Conservation (phyloP, 2,797 vertebrate species). For the Lindbergichthys nudifrons region DNA sequence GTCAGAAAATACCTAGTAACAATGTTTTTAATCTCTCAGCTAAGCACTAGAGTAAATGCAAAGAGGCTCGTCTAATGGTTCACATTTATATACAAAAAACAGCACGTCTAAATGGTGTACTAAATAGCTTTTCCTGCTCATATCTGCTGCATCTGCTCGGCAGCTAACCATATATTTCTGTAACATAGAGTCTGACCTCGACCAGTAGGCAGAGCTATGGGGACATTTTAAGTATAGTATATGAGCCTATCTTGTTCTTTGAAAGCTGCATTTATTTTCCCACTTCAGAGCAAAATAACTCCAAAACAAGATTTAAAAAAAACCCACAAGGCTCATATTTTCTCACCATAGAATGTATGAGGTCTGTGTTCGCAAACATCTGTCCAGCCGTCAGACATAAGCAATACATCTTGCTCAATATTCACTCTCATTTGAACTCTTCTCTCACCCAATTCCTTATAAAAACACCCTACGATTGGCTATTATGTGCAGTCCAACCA, state of each 20-base stretch:
- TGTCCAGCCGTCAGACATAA: not conserved
- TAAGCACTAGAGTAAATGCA: not conserved
- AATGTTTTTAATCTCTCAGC: not conserved
- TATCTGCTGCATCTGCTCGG: not conserved
- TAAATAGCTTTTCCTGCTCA: not conserved
- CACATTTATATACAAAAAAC: not conserved
- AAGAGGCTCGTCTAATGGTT: not conserved
- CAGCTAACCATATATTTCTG: not conserved
- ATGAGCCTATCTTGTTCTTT: not conserved
- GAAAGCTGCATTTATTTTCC: not conserved
- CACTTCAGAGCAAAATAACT: not conserved
- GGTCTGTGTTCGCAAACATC: not conserved
- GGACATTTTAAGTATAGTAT: not conserved
- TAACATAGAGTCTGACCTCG: not conserved
- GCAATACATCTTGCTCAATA: not conserved
- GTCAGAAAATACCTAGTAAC: not conserved
- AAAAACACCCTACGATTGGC: not conserved
- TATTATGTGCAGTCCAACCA: not conserved
- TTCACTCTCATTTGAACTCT: not conserved
- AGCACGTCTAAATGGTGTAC: not conserved
- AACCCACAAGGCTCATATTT: not conserved
- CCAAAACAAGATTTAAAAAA: not conserved
- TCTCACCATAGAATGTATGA: not conserved
- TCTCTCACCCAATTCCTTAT: not conserved
- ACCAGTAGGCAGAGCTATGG: not conserved